Evolutionary conservation across 2,888 invertebrate genomes (phyloP).

Genomic region (Lymantria dispar): DNA sequence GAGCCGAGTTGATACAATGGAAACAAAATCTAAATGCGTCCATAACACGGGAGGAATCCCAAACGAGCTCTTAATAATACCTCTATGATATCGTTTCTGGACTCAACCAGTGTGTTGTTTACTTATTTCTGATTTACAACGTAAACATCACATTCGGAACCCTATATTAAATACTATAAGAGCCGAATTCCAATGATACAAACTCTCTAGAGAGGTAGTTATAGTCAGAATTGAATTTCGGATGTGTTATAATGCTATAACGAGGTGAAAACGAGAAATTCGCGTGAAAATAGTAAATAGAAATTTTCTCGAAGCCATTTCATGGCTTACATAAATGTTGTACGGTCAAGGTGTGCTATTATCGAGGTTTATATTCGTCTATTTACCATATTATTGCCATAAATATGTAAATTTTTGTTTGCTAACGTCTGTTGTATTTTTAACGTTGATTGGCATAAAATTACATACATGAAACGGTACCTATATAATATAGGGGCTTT

Average conservation of each 20-base stretch:
- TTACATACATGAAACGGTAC: background rate
- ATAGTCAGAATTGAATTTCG: conserved; percentile 60
- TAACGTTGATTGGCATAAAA: background rate
- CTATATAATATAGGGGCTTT: too few relatives aligned
- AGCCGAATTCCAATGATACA: conserved; percentile 14
- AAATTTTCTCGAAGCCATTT: conserved; percentile 14
- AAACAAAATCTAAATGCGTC: conserved; percentile 37
- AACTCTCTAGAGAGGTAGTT: conserved; percentile 16
- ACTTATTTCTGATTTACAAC: conserved; percentile 48
- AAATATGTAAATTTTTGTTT: conserved; percentile 3
- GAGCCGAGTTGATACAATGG: conserved; percentile 27
- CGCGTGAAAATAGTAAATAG: conserved; percentile 44
- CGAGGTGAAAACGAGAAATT: conserved; percentile 55
- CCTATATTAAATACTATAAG: conserved; percentile 19
- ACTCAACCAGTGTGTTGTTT: conserved; percentile 56
- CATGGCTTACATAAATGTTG: conserved; percentile 5
- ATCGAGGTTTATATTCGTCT: background rate
- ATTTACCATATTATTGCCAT: conserved; percentile 1
- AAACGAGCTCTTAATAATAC: conserved; percentile 77
- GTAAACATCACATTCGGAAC: conserved; percentile 27
- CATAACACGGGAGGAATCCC: conserved; percentile 72
- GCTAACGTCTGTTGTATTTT: background rate
- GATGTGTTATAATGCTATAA: conserved; percentile 48
- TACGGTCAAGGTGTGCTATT: conserved; percentile 2
- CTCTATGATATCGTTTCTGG: conserved; percentile 63